Percentiles rank a stretch among this genome's conserved stretches.
Evolutionary conservation across 2,797 vertebrate genomes (phyloP).

Genomic region (Coranthus polyacanthus): DNA sequence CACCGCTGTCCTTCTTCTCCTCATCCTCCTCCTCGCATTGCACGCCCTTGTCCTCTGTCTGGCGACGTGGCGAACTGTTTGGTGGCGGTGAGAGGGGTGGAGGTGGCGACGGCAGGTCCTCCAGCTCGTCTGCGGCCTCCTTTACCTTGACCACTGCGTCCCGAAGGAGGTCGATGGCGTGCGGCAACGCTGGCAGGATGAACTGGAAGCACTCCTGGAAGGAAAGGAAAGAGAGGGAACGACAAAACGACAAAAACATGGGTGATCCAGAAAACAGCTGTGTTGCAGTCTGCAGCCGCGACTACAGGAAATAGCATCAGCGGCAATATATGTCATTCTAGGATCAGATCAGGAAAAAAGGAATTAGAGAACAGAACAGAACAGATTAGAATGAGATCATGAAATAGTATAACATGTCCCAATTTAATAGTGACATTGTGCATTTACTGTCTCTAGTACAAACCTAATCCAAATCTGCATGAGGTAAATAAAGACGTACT

Average conservation of each 20-base stretch:
- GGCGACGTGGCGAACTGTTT: slow-evolving; percentile 93
- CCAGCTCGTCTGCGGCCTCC: slow-evolving; percentile 96
- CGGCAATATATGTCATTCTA: no score
- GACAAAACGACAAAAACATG: background rate
- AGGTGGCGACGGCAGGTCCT: slow-evolving; percentile 97
- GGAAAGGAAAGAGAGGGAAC: background rate
- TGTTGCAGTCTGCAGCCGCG: no score
- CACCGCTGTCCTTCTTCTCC: slow-evolving; percentile 98
- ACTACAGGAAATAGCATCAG: no score
- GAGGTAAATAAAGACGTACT: no score
- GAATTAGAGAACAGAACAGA: no score
- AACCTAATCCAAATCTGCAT: no score
- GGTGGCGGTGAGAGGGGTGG: slow-evolving; percentile 96
- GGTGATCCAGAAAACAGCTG: background rate
- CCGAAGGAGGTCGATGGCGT: slow-evolving; percentile 97
- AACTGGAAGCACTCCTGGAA: slow-evolving; percentile 99
- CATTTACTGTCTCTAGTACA: no score
- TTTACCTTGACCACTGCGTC: slow-evolving; percentile 99
- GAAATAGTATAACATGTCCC: no score
- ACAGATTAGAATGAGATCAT: no score
- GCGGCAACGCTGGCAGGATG: slow-evolving; percentile 98
- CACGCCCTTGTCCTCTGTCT: slow-evolving; percentile 98
- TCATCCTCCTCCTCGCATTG: slow-evolving; percentile 99
- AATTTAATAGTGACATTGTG: no score
- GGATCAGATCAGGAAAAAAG: no score